Conservation (phyloP, 1,140 invertebrate genomes). For the Drosophila nasuta region DNA sequence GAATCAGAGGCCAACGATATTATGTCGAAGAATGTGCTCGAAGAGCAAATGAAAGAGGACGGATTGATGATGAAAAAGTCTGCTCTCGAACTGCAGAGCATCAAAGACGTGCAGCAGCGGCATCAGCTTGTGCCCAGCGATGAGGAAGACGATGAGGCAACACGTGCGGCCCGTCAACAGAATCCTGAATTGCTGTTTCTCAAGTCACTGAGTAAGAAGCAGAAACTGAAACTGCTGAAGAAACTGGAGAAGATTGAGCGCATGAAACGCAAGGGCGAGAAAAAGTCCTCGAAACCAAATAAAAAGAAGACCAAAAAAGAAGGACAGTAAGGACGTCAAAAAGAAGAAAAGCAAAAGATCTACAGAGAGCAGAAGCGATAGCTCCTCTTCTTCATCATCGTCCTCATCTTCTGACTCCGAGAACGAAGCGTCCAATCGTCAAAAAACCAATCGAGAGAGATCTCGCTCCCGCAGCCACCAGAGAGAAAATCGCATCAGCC, state of each 20-base stretch:
- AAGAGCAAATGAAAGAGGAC: constrained; percentile 96
- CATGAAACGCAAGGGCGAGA: constrained; percentile 84
- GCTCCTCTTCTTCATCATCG: constrained; percentile 37
- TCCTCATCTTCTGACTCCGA: constrained; percentile 55
- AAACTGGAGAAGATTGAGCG: constrained; percentile 92
- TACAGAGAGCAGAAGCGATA: constrained; percentile 12
- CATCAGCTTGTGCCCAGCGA: constrained; percentile 85
- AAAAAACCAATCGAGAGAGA: constrained; percentile 27
- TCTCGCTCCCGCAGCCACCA: constrained; percentile 35
- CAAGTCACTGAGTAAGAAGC: constrained; percentile 93
- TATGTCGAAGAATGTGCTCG: constrained; percentile 89
- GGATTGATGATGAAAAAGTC: constrained; percentile 94
- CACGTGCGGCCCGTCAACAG: constrained; percentile 79
- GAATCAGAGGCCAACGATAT: constrained; percentile 86
- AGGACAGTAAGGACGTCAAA: constrained; percentile 54
- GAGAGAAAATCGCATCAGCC: constrained; percentile 1
- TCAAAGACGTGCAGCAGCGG: constrained; percentile 64
- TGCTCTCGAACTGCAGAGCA: constrained; percentile 86
- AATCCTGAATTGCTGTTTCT: constrained; percentile 87
- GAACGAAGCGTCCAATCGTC: constrained; percentile 32
- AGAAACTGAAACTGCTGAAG: constrained; percentile 96
- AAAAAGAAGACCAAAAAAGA: constrained; percentile 69
- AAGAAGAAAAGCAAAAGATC: constrained; percentile 52
- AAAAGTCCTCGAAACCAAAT: constrained; percentile 39
- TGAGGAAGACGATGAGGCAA: constrained; percentile 87